Percentiles rank a stretch among this genome's conserved stretches.
phyloP scores from a whole-genome alignment of 1,140 invertebrate species.

The Trypoxylus dichotomus region DNA sequence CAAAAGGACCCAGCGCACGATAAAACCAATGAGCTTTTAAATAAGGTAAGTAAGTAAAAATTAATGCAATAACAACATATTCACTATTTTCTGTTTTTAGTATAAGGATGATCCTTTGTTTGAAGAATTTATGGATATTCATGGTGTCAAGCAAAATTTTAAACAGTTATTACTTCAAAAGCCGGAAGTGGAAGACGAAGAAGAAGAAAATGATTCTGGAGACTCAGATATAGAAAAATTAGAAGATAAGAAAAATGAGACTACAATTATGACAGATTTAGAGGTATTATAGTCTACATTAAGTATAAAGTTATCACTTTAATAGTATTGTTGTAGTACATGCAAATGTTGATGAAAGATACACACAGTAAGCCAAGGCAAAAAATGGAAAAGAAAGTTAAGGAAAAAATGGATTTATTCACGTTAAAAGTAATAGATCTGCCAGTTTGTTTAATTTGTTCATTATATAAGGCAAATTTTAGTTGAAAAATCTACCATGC shows the following conservation, averaged over 20 bases:
- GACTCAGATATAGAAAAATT: not conserved
- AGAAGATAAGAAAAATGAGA: not conserved
- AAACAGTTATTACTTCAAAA: conserved; percentile 48
- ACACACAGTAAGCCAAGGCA: conserved; percentile 42
- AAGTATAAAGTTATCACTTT: not conserved
- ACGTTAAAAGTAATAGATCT: conserved; percentile 58
- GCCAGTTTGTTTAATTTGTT: not conserved
- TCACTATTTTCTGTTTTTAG: conserved; percentile 51
- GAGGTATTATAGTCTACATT: not conserved
- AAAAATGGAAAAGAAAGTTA: conserved; percentile 46
- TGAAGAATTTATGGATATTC: conserved; percentile 82
- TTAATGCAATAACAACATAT: conserved; percentile 24
- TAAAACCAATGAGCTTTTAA: conserved; percentile 62
- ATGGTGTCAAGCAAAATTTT: conserved; percentile 58
- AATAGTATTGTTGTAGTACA: conserved; percentile 56
- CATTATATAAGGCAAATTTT: not conserved
- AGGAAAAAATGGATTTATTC: conserved; percentile 57
- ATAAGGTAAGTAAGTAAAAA: conserved; percentile 57
- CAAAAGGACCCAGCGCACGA: conserved; percentile 54
- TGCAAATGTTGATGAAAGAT: conserved; percentile 62
- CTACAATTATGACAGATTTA: conserved; percentile 23
- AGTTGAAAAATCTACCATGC: conserved; percentile 66
- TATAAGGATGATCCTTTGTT: conserved; percentile 89
- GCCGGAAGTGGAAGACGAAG: conserved; percentile 44
- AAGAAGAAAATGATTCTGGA: conserved; percentile 36